These are phyloP conservation scores for Porphyrio hochstetteri DNA, from an alignment of 2,113 vertebrate species.

Conservation along the genomic window DNA sequence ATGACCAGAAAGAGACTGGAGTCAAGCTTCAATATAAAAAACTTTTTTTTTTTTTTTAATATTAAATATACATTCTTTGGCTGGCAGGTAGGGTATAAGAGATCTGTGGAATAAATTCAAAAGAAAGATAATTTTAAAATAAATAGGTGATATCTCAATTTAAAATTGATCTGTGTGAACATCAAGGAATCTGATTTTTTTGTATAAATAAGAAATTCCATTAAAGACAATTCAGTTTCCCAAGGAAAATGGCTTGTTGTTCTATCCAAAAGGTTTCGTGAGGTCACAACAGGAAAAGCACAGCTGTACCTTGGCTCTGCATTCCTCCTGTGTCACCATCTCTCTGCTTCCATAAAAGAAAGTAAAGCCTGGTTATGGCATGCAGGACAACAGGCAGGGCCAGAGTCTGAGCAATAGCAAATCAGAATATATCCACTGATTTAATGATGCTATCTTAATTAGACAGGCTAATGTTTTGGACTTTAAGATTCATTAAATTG, in stretches of 20 bases:
- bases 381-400: not conserved
- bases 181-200: not conserved
- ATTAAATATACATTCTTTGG: not conserved
- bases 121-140: not conserved
- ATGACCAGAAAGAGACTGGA: not conserved
- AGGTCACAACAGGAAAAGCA: not conserved
- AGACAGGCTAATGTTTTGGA: not conserved
- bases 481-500: not conserved
- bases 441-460: not conserved
- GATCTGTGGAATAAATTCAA: not conserved
- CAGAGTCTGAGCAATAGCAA: not conserved
- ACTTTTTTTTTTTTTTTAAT: not conserved
- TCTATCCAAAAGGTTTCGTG: not conserved
- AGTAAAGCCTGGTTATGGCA: not conserved
- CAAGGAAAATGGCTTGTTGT: not conserved
- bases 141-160: not conserved
- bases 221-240: not conserved
- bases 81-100: not conserved
- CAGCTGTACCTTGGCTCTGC: not conserved
- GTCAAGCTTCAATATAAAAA: not conserved
- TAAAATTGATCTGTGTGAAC: not conserved
- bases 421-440: not conserved
- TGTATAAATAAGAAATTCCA: not conserved
- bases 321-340: not conserved
- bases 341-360: not conserved